phyloP scores from a whole-genome alignment of 2,888 invertebrate genomes.

The Macrosiphum euphorbiae region DNA sequence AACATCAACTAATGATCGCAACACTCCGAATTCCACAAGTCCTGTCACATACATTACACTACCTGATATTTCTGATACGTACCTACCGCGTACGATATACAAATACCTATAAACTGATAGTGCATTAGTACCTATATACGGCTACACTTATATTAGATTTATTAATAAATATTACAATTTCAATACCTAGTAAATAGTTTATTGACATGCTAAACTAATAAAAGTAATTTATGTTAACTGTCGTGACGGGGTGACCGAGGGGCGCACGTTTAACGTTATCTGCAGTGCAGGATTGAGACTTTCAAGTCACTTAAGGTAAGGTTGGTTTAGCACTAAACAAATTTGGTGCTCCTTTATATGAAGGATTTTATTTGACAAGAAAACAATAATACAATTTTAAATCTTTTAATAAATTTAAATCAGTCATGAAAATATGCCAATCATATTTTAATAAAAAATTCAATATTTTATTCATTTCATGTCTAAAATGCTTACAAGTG shows the following conservation, averaged over 20 bases:
- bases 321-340: not conserved
- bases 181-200: not conserved
- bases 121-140: not conserved
- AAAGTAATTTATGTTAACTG: too few species aligned
- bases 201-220: not conserved
- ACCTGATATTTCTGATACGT: not conserved
- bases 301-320: not conserved
- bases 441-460: not conserved
- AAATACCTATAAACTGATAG: not conserved
- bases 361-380: too few species aligned
- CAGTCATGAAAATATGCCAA: too few species aligned
- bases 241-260: too few species aligned
- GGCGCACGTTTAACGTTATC: not conserved
- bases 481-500: not conserved
- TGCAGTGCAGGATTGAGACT: not conserved
- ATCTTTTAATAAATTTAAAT: too few species aligned
- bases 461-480: too few species aligned
- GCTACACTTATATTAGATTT: not conserved
- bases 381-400: too few species aligned
- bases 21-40: conserved; percentile 11
- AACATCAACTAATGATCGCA: not conserved
- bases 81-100: not conserved
- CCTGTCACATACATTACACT: not conserved
- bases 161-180: not conserved
- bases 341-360: not conserved